Evolutionary conservation across 2,797 vertebrate genomes (phyloP), one percentile per base, ranked within the genome.

Genomic region (Paguma larvata): DNA sequence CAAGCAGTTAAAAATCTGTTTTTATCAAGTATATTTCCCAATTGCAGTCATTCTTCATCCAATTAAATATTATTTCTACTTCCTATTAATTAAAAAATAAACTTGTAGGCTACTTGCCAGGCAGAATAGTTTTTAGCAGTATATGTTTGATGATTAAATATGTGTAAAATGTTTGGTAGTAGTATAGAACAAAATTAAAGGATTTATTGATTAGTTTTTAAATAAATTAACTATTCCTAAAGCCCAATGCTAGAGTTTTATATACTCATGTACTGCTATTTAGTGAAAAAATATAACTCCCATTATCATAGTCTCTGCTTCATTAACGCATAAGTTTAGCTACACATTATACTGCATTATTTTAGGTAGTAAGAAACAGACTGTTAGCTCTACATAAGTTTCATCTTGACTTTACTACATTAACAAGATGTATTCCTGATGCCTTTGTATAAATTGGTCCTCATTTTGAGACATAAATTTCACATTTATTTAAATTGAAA

Each of bases 11-110:
- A 77, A 56, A 77, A 59, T 6, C 38, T 80, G 4, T 77, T 84
- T 88, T 83, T 75, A 75, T 13, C 59, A 77, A 67, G n/a, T 77
- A 67, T 83, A 63, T 46, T 94, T 89, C 59, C 68, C 46, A 77
- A 44, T 44, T 84, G 32, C 32, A 32, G 19, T 30, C n/a, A 89
- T 84, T 89, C 44, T 72, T 82, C 25, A 65, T 34, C 30, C 53
- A 89, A 53, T 67, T 77, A 94, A 93, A 34, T 67, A 84, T 48
- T 89, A 83, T 48, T 89, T 94, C 41, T 48, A 32, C 8, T 18
- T 48, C 9, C 41, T n/a, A 62, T 48, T 87, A 30, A 62, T 72
- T 70, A 73, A 68, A 84, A 89, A 89, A 44, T 78, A 78, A 30
- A 83, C 32, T 75, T 44, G 53, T n/a, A 89, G 23, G 21, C 38